Evolutionary conservation across 2,797 vertebrate species (phyloP).

Genomic region (Rallus crepitans): DNA sequence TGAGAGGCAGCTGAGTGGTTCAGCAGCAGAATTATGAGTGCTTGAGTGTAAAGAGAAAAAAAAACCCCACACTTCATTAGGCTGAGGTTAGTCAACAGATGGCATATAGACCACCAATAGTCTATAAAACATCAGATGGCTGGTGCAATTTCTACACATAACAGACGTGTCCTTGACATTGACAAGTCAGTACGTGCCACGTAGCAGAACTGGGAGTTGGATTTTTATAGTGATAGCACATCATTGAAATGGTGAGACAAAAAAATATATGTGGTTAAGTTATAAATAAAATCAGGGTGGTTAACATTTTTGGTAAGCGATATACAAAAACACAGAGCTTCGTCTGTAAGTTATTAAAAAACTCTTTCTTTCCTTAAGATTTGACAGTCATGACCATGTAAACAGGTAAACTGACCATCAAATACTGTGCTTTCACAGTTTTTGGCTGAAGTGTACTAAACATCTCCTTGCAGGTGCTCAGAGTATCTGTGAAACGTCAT

Average conservation of each 20-base stretch:
- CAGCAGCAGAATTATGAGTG: neutral
- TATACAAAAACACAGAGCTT: neutral
- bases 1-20: neutral
- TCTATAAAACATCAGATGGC: conserved; percentile 9
- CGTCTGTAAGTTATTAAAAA: conserved; percentile 11
- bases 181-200: conserved; percentile 37
- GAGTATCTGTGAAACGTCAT: neutral
- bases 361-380: neutral
- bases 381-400: neutral
- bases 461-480: neutral
- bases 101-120: neutral
- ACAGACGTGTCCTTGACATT: conserved; percentile 44
- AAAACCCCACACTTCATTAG: neutral
- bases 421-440: neutral
- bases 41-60: neutral
- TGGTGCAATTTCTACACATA: conserved; percentile 29
- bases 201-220: conserved; percentile 6
- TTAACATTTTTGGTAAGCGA: neutral
- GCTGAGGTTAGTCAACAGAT: conserved; percentile 47
- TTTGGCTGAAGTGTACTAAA: neutral
- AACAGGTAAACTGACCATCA: neutral
- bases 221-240: conserved; percentile 54
- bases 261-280: neutral
- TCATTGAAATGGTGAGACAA: neutral
- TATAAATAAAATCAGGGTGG: conserved; percentile 55